Base-by-base conservation (phyloP, 2,888 invertebrate species). In the Adela reaumurella region DNA sequence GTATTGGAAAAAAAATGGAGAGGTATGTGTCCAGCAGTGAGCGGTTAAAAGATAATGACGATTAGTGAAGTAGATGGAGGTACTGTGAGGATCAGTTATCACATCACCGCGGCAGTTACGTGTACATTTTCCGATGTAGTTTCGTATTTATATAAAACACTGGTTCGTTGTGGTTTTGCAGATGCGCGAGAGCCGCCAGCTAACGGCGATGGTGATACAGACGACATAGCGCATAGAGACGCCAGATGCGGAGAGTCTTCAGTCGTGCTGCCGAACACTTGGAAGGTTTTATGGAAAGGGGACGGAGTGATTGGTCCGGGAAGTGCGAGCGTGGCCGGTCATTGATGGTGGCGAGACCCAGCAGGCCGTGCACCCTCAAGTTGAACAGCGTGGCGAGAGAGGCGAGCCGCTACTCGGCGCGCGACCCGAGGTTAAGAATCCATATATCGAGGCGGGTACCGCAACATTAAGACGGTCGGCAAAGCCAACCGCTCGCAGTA, bases 361-460 rank as follows among this genome's bases (percentile, higher is more conserved):
- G 76, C 58, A 78, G 77, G 64, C 79, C 79, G 47, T 74, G 71
- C 59, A 69, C 72, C 54, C 63, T 77, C 52, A 77, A 80, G 59
- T 69, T 74, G 20, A 76, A 76, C 67, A 72, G 76, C 61, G 73
- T 70, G 66, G 76, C 81, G 56, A 72, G 78, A 53, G 68, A 76
- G 56, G 69, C 79, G 52, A 80, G 79, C 55, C 66, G 77, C 48
- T 80, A 79, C 54, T 78, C 74, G 49, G 79, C 80, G 50, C 69
- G 81, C 57, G 83, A 84, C 59, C 84, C 84, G 28, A 68, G 83
- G 58, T 82, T 82, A 81, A 83, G 82, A 80, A 63, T 68, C 18
- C 81, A 81, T 62, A 53, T 58, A 56, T 51, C 51, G 14, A 43
- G 17, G 17, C 17, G 19, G 28, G 43, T 50, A 45, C 46, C 43